Percentiles rank a stretch among this genome's conserved stretches.
These are phyloP conservation scores for Mallotus villosus DNA, from an alignment of 2,797 vertebrate genomes.

Conservation along the genomic window DNA sequence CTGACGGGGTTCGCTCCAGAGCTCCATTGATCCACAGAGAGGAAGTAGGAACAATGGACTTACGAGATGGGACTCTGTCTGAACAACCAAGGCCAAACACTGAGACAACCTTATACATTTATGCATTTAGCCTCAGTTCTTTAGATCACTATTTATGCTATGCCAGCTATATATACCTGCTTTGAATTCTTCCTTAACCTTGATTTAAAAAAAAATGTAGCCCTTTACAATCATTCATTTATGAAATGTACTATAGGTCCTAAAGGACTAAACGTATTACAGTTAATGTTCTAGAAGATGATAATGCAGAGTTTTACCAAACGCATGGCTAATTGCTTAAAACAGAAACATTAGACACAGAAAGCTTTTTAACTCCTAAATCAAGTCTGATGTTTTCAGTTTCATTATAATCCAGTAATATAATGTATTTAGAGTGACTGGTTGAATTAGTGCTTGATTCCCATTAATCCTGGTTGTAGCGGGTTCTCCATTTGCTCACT, in stretches of 20 bases:
- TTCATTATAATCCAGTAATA: conserved; percentile 1
- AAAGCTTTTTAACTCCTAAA: neutral
- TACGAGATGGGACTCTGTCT: neutral
- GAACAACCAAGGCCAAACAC: neutral
- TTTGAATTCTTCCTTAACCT: too few relatives aligned
- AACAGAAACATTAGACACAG: neutral
- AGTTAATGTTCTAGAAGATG: neutral
- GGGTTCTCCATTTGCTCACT: conserved; percentile 7
- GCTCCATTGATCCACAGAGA: neutral
- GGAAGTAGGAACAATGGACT: neutral
- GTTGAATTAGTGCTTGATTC: conserved; percentile 6
- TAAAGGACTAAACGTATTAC: neutral
- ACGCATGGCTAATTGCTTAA: neutral
- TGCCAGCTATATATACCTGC: neutral
- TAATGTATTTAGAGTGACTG: conserved; percentile 7
- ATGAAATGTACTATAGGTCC: neutral
- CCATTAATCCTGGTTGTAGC: neutral
- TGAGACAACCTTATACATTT: neutral
- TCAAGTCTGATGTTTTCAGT: conserved; percentile 4
- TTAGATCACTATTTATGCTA: neutral
- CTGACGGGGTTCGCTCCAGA: neutral
- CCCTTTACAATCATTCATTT: too few relatives aligned
- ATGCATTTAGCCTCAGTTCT: neutral
- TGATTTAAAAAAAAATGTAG: too few relatives aligned
- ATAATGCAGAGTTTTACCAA: neutral